A percentile compares a stretch with the other conserved stretches of the same genome.
Evolutionary conservation across 2,888 invertebrate species (phyloP).

Genomic region (Leptopilina syphax): DNA sequence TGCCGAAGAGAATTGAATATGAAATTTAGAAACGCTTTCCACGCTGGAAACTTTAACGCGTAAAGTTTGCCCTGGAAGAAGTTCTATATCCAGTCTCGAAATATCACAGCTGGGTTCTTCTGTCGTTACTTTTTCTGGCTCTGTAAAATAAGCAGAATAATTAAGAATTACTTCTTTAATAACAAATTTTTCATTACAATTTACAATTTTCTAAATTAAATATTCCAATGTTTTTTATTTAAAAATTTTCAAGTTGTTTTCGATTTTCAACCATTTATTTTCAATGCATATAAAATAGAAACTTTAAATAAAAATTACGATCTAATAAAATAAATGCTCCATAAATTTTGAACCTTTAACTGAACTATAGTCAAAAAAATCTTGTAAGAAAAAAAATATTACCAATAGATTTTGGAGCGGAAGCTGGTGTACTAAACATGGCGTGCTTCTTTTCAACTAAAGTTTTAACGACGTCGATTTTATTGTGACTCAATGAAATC

Average conservation of each 20-base stretch:
- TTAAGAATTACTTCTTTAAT: neutral
- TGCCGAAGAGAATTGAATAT: constrained; percentile 76
- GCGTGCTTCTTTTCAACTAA: constrained; percentile 78
- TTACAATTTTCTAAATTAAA: neutral
- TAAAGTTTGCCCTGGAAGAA: constrained; percentile 77
- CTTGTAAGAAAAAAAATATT: too few relatives aligned
- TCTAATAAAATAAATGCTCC: too few relatives aligned
- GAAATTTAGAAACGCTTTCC: constrained; percentile 75
- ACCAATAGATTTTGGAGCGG: neutral
- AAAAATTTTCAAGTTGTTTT: too few relatives aligned
- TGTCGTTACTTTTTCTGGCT: constrained; percentile 9
- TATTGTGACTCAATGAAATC: constrained; percentile 78
- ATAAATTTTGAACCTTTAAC: too few relatives aligned
- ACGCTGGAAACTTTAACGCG: constrained; percentile 75
- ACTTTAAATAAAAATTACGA: too few relatives aligned
- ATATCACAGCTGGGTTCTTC: constrained; percentile 47
- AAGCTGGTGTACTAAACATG: neutral
- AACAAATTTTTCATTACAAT: too few relatives aligned
- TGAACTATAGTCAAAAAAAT: too few relatives aligned
- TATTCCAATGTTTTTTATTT: neutral
- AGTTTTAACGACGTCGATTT: constrained; percentile 77
- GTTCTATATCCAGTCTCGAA: constrained; percentile 71
- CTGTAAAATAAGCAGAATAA: neutral
- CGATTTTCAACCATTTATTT: too few relatives aligned
- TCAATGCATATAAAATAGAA: too few relatives aligned